phyloP scores from a whole-genome alignment of 2,888 invertebrate genomes.

The Lasiommata megera region DNA sequence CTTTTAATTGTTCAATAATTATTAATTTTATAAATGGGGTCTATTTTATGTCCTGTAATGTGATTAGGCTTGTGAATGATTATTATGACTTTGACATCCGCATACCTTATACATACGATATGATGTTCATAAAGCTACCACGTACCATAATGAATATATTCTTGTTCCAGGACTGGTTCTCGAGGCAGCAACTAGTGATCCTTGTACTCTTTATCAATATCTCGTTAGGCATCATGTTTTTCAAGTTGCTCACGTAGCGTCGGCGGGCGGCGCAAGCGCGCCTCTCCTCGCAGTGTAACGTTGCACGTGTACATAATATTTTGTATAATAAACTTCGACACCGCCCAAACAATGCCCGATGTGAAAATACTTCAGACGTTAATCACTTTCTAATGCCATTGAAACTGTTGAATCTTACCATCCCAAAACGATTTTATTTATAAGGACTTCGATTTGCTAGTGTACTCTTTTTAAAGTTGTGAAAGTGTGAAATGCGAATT shows the following conservation, averaged over 20 bases:
- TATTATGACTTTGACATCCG: too few relatives aligned
- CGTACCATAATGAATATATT: background rate
- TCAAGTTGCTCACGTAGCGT: slow-evolving; percentile 97
- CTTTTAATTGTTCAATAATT: too few relatives aligned
- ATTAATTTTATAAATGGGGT: too few relatives aligned
- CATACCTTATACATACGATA: too few relatives aligned
- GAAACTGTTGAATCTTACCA: slow-evolving; percentile 30
- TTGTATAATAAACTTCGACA: slow-evolving; percentile 47
- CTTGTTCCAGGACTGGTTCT: slow-evolving; percentile 94
- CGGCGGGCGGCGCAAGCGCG: slow-evolving; percentile 75
- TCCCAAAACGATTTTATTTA: slow-evolving; percentile 50
- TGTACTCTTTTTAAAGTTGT: slow-evolving; percentile 67
- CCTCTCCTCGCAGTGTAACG: slow-evolving; percentile 47
- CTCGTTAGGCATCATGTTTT: slow-evolving; percentile 96
- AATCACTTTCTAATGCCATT: slow-evolving; percentile 46
- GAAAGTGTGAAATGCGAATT: slow-evolving; percentile 64
- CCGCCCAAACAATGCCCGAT: slow-evolving; percentile 53
- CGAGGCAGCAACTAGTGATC: slow-evolving; percentile 96
- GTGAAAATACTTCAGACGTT: slow-evolving; percentile 47
- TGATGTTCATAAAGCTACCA: too few relatives aligned
- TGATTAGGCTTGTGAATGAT: too few relatives aligned
- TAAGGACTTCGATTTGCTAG: slow-evolving; percentile 72
- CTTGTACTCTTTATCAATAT: slow-evolving; percentile 96
- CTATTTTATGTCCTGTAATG: too few relatives aligned
- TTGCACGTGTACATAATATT: slow-evolving; percentile 56